Evolutionary conservation across 2,888 invertebrate genomes (phyloP).

Genomic region (Coleophora deauratella): DNA sequence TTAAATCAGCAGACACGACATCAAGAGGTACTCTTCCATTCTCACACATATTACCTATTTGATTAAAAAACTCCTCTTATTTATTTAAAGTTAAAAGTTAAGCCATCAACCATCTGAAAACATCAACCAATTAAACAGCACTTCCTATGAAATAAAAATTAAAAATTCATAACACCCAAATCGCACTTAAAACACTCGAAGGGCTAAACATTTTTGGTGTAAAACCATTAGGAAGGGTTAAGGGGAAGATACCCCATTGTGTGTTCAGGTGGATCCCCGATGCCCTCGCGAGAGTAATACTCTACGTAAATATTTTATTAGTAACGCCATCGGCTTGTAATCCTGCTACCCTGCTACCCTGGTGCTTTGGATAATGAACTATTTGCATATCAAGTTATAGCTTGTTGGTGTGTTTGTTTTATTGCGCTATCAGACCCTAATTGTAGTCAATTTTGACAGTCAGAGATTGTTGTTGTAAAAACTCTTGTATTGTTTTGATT

Average conservation of each 20-base stretch:
- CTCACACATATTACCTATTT: neutral
- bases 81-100: too few species aligned
- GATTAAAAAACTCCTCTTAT: neutral
- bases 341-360: neutral
- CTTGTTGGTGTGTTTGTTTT: neutral
- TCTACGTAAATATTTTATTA: conserved; percentile 31
- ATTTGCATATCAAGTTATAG: conserved; percentile 11
- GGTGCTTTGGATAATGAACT: conserved; percentile 2
- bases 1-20: too few species aligned
- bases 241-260: conserved; percentile 13
- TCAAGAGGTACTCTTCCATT: too few species aligned
- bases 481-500: neutral
- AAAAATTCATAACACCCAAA: conserved; percentile 13
- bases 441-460: too few species aligned
- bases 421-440: too few species aligned
- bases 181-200: conserved; percentile 11
- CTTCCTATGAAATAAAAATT: conserved; percentile 1
- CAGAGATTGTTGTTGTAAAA: too few species aligned
- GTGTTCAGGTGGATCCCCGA: conserved; percentile 16
- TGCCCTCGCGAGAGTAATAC: conserved; percentile 28
- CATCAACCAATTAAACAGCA: conserved; percentile 3
- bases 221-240: conserved; percentile 23
- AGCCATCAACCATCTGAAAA: conserved; percentile 6
- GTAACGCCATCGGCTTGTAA: conserved; percentile 1
- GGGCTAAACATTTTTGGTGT: conserved; percentile 18